Evolutionary conservation across 2,797 vertebrate species (phyloP).

Genomic region (Aulostomus chinensis): DNA sequence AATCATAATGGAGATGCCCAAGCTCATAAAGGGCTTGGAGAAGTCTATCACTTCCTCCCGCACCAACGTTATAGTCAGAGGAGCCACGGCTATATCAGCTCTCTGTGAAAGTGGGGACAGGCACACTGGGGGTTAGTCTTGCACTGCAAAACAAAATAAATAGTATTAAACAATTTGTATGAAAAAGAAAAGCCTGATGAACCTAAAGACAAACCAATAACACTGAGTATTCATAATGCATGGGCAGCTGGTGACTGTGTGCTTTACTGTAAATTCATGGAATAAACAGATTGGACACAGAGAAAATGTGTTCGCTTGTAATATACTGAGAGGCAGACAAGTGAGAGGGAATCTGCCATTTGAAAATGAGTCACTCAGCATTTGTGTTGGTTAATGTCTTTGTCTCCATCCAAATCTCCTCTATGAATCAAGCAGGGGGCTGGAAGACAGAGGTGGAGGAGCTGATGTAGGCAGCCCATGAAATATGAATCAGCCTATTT

Average conservation of each 20-base stretch:
- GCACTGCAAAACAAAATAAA: constrained; percentile 23
- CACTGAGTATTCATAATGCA: neutral
- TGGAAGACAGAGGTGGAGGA: constrained; percentile 64
- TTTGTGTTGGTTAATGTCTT: constrained; percentile 67
- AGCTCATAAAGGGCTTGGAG: constrained; percentile 99
- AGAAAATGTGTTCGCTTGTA: constrained; percentile 32
- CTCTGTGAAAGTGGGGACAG: constrained; percentile 87
- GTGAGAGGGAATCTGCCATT: constrained; percentile 54
- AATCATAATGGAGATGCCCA: constrained; percentile 99
- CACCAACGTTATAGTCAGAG: constrained; percentile 97
- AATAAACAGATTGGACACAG: constrained; percentile 30
- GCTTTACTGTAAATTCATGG: constrained; percentile 33
- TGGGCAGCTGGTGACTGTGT: neutral
- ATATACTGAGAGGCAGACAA: constrained; percentile 27
- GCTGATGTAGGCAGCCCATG: constrained; percentile 62
- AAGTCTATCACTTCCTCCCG: constrained; percentile 99
- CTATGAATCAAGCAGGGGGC: constrained; percentile 58
- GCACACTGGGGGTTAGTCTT: constrained; percentile 65
- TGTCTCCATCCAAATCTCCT: constrained; percentile 66
- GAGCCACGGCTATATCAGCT: constrained; percentile 99
- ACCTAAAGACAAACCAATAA: constrained; percentile 23
- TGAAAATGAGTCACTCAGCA: constrained; percentile 68
- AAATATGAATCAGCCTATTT: constrained; percentile 67
- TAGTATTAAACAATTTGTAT: constrained; percentile 11
- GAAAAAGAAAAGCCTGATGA: constrained; percentile 12